A percentile compares a stretch with the other conserved stretches of the same genome.
phyloP scores from a whole-genome alignment of 2,797 vertebrate genomes.

The Miichthys miiuy region DNA sequence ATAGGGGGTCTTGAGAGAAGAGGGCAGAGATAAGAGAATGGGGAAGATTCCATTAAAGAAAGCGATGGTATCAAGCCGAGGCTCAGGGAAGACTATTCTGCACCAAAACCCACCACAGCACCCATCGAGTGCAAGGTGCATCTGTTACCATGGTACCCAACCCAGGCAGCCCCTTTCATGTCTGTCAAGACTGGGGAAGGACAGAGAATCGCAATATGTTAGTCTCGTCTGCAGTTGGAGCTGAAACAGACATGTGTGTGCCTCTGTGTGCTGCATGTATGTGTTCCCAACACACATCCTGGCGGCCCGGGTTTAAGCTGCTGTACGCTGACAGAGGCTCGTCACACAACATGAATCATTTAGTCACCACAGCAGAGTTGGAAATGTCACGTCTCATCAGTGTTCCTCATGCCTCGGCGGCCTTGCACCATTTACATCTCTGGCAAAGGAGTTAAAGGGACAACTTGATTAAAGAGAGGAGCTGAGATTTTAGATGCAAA shows the following conservation, averaged over 20 bases:
- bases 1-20: constrained; percentile 71
- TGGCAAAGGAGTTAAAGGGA: constrained; percentile 51
- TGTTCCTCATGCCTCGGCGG: constrained; percentile 65
- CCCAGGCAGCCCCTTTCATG: constrained; percentile 84
- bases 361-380: constrained; percentile 82
- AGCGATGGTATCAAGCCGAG: constrained; percentile 69
- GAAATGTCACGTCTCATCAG: constrained; percentile 86
- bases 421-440: constrained; percentile 62
- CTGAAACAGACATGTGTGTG: constrained; percentile 47
- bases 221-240: constrained; percentile 65
- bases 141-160: constrained; percentile 88
- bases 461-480: constrained; percentile 73
- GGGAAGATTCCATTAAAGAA: constrained; percentile 81
- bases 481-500: constrained; percentile 76
- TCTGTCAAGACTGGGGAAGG: constrained; percentile 78
- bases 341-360: constrained; percentile 88
- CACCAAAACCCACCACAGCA: constrained; percentile 64
- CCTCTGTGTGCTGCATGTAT: constrained; percentile 38
- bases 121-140: constrained; percentile 79
- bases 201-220: constrained; percentile 65
- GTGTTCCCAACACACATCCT: constrained; percentile 57
- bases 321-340: constrained; percentile 77
- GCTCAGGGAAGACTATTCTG: constrained; percentile 73
- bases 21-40: constrained; percentile 75
- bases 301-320: constrained; percentile 61